Percentiles rank a stretch among this genome's conserved stretches.
Evolutionary conservation across 2,888 invertebrate genomes (phyloP).

Genomic region (Drosophila mimica): DNA sequence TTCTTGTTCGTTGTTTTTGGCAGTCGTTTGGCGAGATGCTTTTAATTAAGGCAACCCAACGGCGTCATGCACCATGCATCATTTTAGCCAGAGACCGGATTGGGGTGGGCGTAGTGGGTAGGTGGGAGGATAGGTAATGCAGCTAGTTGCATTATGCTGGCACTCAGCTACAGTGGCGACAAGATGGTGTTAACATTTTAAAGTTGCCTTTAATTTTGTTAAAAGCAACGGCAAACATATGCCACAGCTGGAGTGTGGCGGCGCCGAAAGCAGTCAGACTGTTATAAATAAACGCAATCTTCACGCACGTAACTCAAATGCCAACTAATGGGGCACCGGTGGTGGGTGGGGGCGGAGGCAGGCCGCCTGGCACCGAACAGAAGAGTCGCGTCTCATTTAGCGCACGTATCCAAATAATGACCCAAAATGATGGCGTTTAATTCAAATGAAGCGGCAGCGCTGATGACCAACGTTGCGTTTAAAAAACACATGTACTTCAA

Average conservation of each 20-base stretch:
- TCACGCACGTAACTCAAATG: conserved; percentile 81
- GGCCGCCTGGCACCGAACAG: conserved; percentile 26
- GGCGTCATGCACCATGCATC: conserved; percentile 63
- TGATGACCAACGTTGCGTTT: conserved; percentile 66
- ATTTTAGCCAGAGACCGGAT: conserved; percentile 11
- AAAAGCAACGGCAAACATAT: conserved; percentile 59
- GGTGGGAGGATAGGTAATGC: not conserved
- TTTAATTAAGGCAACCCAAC: conserved; percentile 72
- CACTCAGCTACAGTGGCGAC: conserved; percentile 33
- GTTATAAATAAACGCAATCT: conserved; percentile 81
- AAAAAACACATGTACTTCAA: conserved; percentile 26
- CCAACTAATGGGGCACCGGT: conserved; percentile 56
- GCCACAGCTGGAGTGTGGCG: not conserved
- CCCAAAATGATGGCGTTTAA: conserved; percentile 82
- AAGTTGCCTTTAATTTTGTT: conserved; percentile 72
- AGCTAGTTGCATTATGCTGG: conserved; percentile 46
- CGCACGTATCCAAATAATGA: conserved; percentile 82
- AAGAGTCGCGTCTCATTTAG: conserved; percentile 79
- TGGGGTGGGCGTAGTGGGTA: not conserved
- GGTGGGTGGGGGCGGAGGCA: not conserved
- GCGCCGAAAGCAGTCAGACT: conserved; percentile 11
- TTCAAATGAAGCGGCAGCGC: conserved; percentile 64
- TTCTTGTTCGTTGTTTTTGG: conserved; percentile 28
- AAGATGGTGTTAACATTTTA: conserved; percentile 74
- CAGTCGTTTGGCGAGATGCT: conserved; percentile 53